Evolutionary conservation across 2,797 vertebrate species (phyloP).

Genomic region (Phrynocephalus guinanensis): DNA sequence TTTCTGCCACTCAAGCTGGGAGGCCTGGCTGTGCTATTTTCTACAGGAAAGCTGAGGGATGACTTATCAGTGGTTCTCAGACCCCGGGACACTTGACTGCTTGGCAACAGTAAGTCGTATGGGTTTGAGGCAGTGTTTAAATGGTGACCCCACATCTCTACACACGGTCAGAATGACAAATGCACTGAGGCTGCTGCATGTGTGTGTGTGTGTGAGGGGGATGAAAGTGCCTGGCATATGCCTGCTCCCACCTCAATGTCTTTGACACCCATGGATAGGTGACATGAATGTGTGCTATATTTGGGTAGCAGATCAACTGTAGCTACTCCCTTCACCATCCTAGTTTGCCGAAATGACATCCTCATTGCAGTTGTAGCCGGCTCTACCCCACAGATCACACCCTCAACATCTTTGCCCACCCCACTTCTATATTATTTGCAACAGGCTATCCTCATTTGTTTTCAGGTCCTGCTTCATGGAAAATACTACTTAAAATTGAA

Average conservation of each 20-base stretch:
- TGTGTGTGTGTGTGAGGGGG: neutral
- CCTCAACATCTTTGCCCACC: neutral
- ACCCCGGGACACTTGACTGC: no score
- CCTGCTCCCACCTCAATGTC: neutral
- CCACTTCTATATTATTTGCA: neutral
- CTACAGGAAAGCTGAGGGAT: no score
- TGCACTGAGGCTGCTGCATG: no score
- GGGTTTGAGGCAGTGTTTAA: no score
- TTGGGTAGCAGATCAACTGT: neutral
- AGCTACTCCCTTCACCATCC: neutral
- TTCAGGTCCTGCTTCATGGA: neutral
- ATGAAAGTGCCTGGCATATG: neutral
- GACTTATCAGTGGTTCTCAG: no score
- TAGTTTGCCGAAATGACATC: neutral
- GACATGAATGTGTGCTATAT: neutral
- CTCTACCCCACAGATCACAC: no score
- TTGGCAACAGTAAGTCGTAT: no score
- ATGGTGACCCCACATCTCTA: no score
- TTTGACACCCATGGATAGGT: neutral
- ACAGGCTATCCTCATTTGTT: neutral
- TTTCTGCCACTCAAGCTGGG: no score
- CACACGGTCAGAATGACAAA: neutral
- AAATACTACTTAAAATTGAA: slow-evolving; percentile 18
- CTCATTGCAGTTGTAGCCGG: neutral
- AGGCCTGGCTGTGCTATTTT: no score